Base-by-base conservation (phyloP, 2,888 invertebrate genomes). In the Heliconius ismenius region DNA sequence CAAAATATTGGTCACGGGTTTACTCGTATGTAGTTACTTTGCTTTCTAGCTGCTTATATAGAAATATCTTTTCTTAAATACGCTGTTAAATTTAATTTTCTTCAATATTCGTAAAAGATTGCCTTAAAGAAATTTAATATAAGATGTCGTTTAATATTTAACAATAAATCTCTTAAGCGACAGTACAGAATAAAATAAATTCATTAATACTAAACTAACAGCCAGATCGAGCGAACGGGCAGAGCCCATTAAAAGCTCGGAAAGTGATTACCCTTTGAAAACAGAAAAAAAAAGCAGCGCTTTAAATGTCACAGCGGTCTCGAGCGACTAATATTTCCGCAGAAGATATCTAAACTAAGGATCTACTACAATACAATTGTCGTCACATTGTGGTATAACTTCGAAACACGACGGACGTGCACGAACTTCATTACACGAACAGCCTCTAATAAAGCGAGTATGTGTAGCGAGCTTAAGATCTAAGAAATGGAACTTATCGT, bases 401-500 rank as follows among this genome's bases (percentile, higher is more conserved):
- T 83, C 81, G 77, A 80, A 81, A 83, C 82, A 85, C 81, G 83
- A 83, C 83, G 83, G 80, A 82, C 84, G 84, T 82, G 86, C 88
- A 88, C 86, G 88, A 86, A 86, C 84, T 86, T 86, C 86, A 87
- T 89, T 79, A 79, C 78, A 79, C 76, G 77, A 79, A 79, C 79
- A 69, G 67, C 24, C 73, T 65, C 69, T 77, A 79, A 76, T 79
- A 79, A 79, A 78, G 78, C 76, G 63, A 78, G 70, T 79, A 75
- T 77, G 72, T 80, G 78, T 77, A 78, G 75, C 75, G 73, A 76
- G 75, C 83, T 88, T 84, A 86, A 84, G 85, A 84, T 85, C 83
- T 82, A 82, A 86, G 86, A 86, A 86, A 89, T 86, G 84, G 82
- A 82, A 84, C 85, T 86, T 86, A 89, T 89, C 88, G 88, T 88